Conservation (phyloP, 2,888 invertebrate genomes). For the Deroplatys truncata region DNA sequence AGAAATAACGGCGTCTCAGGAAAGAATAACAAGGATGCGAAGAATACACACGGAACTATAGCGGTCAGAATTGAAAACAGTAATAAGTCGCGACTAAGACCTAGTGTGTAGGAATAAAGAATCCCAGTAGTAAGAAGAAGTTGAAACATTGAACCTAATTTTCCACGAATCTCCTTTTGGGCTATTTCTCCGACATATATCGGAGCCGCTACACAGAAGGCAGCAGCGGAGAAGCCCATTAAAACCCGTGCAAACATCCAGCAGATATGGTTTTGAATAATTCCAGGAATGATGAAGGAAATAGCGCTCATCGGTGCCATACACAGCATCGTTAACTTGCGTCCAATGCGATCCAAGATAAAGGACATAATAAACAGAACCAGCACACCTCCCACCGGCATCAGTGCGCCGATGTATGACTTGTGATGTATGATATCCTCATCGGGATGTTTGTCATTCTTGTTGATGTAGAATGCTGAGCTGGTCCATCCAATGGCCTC, state of each 20-base stretch:
- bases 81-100: constrained; percentile 54
- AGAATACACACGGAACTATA: constrained; percentile 64
- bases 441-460: constrained; percentile 26
- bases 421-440: neutral
- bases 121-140: constrained; percentile 81
- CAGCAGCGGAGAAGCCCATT: constrained; percentile 70
- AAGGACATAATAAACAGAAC: constrained; percentile 68
- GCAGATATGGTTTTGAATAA: constrained; percentile 22
- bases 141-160: constrained; percentile 82
- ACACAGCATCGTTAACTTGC: constrained; percentile 63
- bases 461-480: constrained; percentile 51
- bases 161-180: constrained; percentile 75
- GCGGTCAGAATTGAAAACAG: constrained; percentile 63
- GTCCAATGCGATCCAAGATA: constrained; percentile 58
- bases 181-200: constrained; percentile 83
- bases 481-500: constrained; percentile 75
- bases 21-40: constrained; percentile 69
- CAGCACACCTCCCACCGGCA: constrained; percentile 68
- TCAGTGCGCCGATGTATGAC: constrained; percentile 69
- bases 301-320: constrained; percentile 63
- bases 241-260: constrained; percentile 50
- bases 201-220: constrained; percentile 78
- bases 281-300: constrained; percentile 64
- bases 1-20: constrained; percentile 76
- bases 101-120: constrained; percentile 68